These are phyloP conservation scores for Coracopsis vasa DNA, from an alignment of 2,113 vertebrate genomes.

Conservation along the genomic window DNA sequence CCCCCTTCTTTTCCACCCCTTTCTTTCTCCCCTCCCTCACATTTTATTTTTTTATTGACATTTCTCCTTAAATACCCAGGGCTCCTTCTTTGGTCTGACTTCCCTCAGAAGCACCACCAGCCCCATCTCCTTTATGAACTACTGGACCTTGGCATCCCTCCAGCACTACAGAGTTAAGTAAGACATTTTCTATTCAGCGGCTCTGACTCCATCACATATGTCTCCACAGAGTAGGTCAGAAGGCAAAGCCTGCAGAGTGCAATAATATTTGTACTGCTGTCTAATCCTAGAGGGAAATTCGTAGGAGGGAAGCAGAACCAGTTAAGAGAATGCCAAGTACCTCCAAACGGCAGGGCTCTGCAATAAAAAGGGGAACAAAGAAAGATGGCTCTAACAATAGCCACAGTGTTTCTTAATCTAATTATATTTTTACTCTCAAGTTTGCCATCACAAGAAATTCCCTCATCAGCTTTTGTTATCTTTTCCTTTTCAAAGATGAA, in stretches of 20 bases:
- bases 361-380: conserved; percentile 4
- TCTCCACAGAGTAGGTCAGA: conserved; percentile 27
- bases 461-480: not conserved
- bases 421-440: not conserved
- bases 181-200: conserved; percentile 22
- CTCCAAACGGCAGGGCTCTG: not conserved
- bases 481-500: conserved; percentile 11
- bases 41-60: not conserved
- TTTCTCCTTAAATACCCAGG: not conserved
- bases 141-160: not conserved
- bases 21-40: not conserved
- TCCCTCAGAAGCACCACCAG: not conserved
- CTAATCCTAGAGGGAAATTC: conserved; percentile 15
- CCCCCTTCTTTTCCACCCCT: not conserved
- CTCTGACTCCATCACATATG: not conserved
- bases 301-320: not conserved
- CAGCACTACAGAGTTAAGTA: not conserved
- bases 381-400: conserved; percentile 16
- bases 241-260: conserved; percentile 35
- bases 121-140: not conserved
- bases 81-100: not conserved
- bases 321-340: conserved; percentile 31
- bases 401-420: conserved; percentile 21
- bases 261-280: conserved; percentile 44
- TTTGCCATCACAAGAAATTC: not conserved